Conservation (phyloP, 2,888 invertebrate species). For the Dasypogon diadema region DNA sequence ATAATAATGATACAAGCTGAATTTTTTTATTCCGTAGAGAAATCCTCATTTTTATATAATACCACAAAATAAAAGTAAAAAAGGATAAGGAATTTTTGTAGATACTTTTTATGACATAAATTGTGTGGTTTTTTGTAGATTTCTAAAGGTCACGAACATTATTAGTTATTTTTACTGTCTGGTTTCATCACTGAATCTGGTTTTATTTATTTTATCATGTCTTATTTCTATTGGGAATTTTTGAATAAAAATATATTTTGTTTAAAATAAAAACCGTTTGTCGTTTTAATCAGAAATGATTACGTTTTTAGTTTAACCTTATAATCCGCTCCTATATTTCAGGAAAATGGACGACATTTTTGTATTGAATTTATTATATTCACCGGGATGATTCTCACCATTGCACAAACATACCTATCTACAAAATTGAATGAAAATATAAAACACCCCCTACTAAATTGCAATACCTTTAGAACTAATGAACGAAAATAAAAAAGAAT, state of each 20-base stretch:
- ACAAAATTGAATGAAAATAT: too few species aligned
- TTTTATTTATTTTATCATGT: conserved; percentile 47
- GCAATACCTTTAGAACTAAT: too few species aligned
- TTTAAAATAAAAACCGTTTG: conserved; percentile 46
- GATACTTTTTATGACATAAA: conserved; percentile 49
- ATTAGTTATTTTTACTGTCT: conserved; percentile 24
- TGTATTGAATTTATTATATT: too few species aligned
- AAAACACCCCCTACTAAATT: too few species aligned
- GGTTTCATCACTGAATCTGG: conserved; percentile 27
- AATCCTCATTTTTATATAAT: conserved; percentile 48
- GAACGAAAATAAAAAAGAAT: too few species aligned
- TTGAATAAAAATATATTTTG: conserved; percentile 54
- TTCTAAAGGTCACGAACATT: conserved; percentile 16
- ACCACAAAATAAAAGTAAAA: conserved; percentile 40
- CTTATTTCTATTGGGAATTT: conserved; percentile 49
- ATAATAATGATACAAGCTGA: conserved; percentile 20
- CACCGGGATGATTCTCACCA: too few species aligned
- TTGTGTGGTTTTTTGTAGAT: conserved; percentile 50
- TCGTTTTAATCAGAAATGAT: conserved; percentile 18
- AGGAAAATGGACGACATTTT: too few species aligned
- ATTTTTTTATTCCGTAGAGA: conserved; percentile 40
- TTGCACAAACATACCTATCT: too few species aligned
- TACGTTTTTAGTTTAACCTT: not conserved
- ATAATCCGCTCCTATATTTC: too few species aligned
- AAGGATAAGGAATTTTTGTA: conserved; percentile 40